Base-by-base conservation (phyloP, 1,140 invertebrate species). In the Brachionus calyciflorus region DNA sequence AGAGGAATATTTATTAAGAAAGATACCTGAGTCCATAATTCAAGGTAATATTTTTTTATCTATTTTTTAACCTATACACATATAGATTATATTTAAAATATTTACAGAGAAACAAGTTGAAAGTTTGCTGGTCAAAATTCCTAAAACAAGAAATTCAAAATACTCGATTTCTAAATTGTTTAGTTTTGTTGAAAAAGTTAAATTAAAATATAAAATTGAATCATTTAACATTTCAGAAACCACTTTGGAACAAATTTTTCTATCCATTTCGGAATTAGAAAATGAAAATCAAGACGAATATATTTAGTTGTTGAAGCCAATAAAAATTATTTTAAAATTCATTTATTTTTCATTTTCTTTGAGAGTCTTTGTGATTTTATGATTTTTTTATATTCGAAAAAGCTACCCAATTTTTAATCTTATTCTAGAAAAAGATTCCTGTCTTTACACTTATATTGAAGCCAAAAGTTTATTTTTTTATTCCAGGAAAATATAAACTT, bases 211-310 rank as follows among this genome's bases (percentile, higher is more conserved):
- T 19, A 46, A 46, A 41, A 76, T 76, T 30, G 73, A 76, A 55
- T 51, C 41, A 3, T 76, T 17, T 76, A 57, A 49, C 28, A 76
- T 76, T 26, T 48, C 51, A 14, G 49, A 76, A 19, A 76, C 73
- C 14, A 55, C 37, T 1, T 9, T 76, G 0, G 73, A 76, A 60
- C 49, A 76, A 76, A 76, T 76, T 17, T 76, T 76, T 41, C 19
- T 76, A 19, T 49, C 44, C 14, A 17, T 70, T 70, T n/a, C 65
- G 3, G 46, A 65, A 30, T 33, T 12, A 37, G 14, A 10, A 7
- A 5, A 14, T 7, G 2, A 5, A 46, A 46, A 46, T 17, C 2
- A 46, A 7, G 9, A 46, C n/a, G n/a, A n/a, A n/a, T n/a, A n/a
- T n/a, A n/a, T n/a, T n/a, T n/a, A n/a, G n/a, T n/a, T n/a, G n/a